Conservation (phyloP, 1,140 invertebrate genomes). For the Daktulosphaira vitifoliae region DNA sequence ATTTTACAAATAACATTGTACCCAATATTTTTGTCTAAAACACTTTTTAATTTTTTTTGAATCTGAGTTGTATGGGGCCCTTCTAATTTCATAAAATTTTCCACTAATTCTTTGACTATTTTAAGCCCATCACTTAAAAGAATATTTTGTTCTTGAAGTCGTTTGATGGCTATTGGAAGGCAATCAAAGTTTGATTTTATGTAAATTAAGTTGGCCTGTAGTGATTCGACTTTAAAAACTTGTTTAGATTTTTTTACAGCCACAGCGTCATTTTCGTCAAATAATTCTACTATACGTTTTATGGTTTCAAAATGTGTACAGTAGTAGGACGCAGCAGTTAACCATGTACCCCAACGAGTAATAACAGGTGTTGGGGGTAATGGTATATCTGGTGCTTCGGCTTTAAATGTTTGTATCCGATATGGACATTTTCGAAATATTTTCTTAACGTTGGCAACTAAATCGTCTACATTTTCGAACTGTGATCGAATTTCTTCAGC, state of each 20-base stretch:
- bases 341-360: conserved; percentile 45
- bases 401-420: conserved; percentile 40
- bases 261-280: not conserved
- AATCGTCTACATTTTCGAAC: not conserved
- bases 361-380: conserved; percentile 43
- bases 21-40: conserved; percentile 4
- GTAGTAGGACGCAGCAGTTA: conserved; percentile 39
- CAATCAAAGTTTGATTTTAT: conserved; percentile 11
- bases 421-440: conserved; percentile 41
- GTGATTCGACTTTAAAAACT: not conserved
- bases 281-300: conserved; percentile 15
- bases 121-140: conserved; percentile 2
- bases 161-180: not conserved
- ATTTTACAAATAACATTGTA: not conserved
- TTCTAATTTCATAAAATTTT: not conserved
- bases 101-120: not conserved
- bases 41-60: not conserved
- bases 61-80: not conserved
- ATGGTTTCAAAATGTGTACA: too few species aligned
- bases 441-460: conserved; percentile 36
- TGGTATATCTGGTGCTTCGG: conserved; percentile 39
- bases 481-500: not conserved
- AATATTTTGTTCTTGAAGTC: conserved; percentile 1
- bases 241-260: conserved; percentile 10
- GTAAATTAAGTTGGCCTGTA: conserved; percentile 3